Percentiles rank a stretch among this genome's conserved stretches.
Evolutionary conservation across 2,113 vertebrate species (phyloP).

Genomic region (Labeo catla): DNA sequence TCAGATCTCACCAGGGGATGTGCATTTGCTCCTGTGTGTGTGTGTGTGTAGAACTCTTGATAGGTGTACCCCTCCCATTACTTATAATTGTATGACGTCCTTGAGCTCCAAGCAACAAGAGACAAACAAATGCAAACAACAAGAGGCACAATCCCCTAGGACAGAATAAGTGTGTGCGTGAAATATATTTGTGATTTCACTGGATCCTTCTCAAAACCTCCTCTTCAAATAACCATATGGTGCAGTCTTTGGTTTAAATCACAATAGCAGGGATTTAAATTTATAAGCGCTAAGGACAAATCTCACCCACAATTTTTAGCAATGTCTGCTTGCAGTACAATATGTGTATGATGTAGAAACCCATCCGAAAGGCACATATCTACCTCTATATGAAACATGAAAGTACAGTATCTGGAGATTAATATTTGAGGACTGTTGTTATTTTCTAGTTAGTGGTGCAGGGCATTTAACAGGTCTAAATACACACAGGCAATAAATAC

Average conservation of each 20-base stretch:
- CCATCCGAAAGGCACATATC: background rate
- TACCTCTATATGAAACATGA: background rate
- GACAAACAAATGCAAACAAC: slow-evolving; percentile 49
- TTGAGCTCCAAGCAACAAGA: slow-evolving; percentile 48
- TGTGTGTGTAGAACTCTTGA: slow-evolving; percentile 22
- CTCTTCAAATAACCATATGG: slow-evolving; percentile 38
- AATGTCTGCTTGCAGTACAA: background rate
- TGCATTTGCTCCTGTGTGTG: background rate
- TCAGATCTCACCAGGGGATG: slow-evolving; percentile 29
- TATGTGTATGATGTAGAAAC: background rate
- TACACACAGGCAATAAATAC: background rate
- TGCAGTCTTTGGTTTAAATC: slow-evolving; percentile 6
- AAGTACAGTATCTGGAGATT: background rate
- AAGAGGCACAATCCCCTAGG: slow-evolving; percentile 33
- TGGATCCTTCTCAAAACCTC: slow-evolving; percentile 25
- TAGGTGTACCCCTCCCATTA: slow-evolving; percentile 30
- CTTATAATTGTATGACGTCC: slow-evolving; percentile 51
- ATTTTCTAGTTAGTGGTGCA: background rate
- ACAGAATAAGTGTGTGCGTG: slow-evolving; percentile 33
- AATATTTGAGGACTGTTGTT: background rate
- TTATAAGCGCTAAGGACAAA: background rate
- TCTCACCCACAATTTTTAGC: background rate
- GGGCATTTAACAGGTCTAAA: background rate
- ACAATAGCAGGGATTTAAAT: slow-evolving; percentile 26
- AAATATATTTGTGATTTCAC: slow-evolving; percentile 27